Base-by-base conservation (phyloP, 2,113 vertebrate species). In the Chaenocephalus aceratus region DNA sequence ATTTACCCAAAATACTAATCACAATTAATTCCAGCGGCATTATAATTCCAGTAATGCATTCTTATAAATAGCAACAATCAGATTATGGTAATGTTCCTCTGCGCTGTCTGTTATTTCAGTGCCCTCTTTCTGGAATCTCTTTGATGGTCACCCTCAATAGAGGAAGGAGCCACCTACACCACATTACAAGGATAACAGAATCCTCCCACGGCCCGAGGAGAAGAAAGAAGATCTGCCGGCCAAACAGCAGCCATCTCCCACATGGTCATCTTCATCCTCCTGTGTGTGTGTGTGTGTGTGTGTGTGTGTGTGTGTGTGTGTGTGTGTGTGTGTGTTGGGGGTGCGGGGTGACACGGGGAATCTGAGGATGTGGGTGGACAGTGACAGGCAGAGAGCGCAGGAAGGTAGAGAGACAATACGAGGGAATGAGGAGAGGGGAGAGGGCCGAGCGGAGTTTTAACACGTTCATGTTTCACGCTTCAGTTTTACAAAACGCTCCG, bases 151-250 rank as follows among this genome's bases (percentile, higher is more conserved):
- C 89, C 76, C 60, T 93, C 84, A 86, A 88, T 80, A 75, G 80
- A 89, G 86, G 88, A 94, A 90, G 90, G 75, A 91, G 65, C 94
- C 93, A 91, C 93, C 91, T 93, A 95, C 92, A 85, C 90, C 80
- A 90, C 87, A 88, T 90, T 83, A 92, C 80, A 89, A 93, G 88
- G 93, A 93, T 94, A 94, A 90, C 88, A 93, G 74, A 90, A 90
- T 75, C 92, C 95, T 82, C 94, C 93, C 92, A 92, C 86, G 75
- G 88, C 66, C 88, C 6, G 5, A 48, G 46, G 16, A 79, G 58
- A 89, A 91, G 86, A 92, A 92, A 89, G 84, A 82, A 36, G 77
- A 85, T 85, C 58, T 69, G 74, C 79, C 44, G 70, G 77, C 74
- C 84, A 75, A 91, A 82, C 76, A 84, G 75, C 86, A 63, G 80